Conservation (phyloP, 2,797 vertebrate genomes). For the Anas bahamensis region DNA sequence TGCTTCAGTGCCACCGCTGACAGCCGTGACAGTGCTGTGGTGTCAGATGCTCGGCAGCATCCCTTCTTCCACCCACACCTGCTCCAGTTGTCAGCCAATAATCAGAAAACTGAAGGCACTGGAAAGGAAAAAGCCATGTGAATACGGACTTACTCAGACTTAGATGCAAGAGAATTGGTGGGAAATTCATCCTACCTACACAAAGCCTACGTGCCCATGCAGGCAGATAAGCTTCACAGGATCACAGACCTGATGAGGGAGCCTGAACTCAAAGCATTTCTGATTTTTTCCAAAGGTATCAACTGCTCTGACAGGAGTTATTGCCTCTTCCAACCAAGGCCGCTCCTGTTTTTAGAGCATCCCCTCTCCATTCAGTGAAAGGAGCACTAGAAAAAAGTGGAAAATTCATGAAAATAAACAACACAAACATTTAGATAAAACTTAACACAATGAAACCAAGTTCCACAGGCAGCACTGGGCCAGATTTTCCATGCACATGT, state of each 20-base stretch:
- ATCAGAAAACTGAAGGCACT: conserved; percentile 24
- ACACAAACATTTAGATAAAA: background rate
- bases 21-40: background rate
- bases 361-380: background rate
- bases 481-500: background rate
- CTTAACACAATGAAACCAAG: background rate
- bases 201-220: background rate
- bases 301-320: background rate
- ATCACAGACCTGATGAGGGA: background rate
- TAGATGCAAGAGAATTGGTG: background rate
- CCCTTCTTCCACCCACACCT: conserved; percentile 46
- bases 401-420: background rate
- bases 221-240: background rate
- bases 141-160: background rate
- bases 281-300: background rate
- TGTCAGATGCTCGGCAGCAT: conserved; percentile 3
- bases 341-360: background rate
- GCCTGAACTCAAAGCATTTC: background rate
- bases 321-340: background rate
- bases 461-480: background rate
- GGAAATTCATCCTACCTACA: background rate
- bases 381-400: background rate
- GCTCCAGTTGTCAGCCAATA: conserved; percentile 14
- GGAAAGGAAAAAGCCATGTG: background rate
- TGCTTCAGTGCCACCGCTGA: background rate